phyloP scores from a whole-genome alignment of 1,140 invertebrate species.

The Panagrolaimus sp. region DNA sequence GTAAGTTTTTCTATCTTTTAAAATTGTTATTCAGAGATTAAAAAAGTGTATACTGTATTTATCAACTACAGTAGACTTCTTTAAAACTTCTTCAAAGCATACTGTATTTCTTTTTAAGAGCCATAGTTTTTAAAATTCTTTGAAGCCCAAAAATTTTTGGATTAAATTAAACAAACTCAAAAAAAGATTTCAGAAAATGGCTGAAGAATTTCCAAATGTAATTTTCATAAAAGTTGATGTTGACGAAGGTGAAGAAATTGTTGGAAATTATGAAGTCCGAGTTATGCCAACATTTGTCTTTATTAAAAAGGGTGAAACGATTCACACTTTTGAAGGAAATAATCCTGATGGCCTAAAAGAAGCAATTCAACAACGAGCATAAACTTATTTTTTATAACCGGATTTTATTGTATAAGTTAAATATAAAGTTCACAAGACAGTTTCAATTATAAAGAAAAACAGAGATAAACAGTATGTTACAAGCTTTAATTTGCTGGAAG shows the following conservation, averaged over 20 bases:
- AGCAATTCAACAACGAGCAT: not conserved
- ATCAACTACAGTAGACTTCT: slow-evolving; percentile 10
- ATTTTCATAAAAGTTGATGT: slow-evolving; percentile 53
- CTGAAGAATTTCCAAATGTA: slow-evolving; percentile 40
- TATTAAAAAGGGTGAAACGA: slow-evolving; percentile 47
- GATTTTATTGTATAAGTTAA: no score
- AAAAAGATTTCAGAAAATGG: slow-evolving; percentile 43
- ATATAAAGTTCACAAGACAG: no score
- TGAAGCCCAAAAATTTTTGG: no score
- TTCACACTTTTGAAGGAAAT: slow-evolving; percentile 43
- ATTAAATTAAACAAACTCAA: no score
- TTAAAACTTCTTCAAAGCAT: no score
- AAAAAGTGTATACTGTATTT: not conserved
- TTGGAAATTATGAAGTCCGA: slow-evolving; percentile 51
- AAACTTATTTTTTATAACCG: not conserved
- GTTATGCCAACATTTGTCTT: slow-evolving; percentile 58
- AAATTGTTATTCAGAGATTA: no score
- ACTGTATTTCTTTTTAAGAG: no score
- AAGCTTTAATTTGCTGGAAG: slow-evolving; percentile 30
- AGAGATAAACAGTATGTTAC: not conserved
- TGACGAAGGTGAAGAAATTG: slow-evolving; percentile 51
- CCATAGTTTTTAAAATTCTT: no score
- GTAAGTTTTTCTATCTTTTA: slow-evolving; percentile 48
- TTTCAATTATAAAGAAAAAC: not conserved
- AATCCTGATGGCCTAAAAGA: slow-evolving; percentile 39